Evolutionary conservation across 2,113 vertebrate genomes (phyloP).

Genomic region (Salvelinus alpinus): DNA sequence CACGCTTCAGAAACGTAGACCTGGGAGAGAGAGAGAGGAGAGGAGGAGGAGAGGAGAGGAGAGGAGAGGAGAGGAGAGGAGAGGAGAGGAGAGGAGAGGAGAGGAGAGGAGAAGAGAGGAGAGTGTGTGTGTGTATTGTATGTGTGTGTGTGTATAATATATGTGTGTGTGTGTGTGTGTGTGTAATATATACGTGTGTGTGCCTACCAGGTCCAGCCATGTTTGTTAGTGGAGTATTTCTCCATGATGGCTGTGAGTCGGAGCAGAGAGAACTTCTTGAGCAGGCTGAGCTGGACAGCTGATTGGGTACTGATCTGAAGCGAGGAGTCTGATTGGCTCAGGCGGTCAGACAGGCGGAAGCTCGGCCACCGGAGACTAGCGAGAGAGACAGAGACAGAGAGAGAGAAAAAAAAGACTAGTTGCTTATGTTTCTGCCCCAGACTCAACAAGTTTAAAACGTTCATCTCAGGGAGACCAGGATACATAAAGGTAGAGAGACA

Average conservation of each 20-base stretch:
- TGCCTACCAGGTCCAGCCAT: constrained; percentile 95
- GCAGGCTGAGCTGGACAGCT: constrained; percentile 88
- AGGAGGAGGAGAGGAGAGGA: no score
- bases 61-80: no score
- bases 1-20: constrained; percentile 98
- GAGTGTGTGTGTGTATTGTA: constrained; percentile 21
- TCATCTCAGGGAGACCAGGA: not conserved
- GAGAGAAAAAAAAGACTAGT: no score
- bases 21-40: constrained; percentile 73
- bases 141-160: no score
- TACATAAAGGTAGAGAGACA: no score
- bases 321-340: constrained; percentile 81
- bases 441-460: no score
- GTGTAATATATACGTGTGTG: constrained; percentile 5
- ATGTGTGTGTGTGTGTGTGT: constrained; percentile 12
- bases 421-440: no score
- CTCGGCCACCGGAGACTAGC: constrained; percentile 87
- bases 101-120: no score
- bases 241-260: constrained; percentile 97
- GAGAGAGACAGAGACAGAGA: not conserved
- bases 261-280: constrained; percentile 93
- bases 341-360: constrained; percentile 89
- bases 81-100: no score
- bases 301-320: constrained; percentile 92
- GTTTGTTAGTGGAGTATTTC: constrained; percentile 93